These are phyloP conservation scores for Triplophysa tibetana DNA, from an alignment of 2,113 vertebrate species.

Conservation along the genomic window DNA sequence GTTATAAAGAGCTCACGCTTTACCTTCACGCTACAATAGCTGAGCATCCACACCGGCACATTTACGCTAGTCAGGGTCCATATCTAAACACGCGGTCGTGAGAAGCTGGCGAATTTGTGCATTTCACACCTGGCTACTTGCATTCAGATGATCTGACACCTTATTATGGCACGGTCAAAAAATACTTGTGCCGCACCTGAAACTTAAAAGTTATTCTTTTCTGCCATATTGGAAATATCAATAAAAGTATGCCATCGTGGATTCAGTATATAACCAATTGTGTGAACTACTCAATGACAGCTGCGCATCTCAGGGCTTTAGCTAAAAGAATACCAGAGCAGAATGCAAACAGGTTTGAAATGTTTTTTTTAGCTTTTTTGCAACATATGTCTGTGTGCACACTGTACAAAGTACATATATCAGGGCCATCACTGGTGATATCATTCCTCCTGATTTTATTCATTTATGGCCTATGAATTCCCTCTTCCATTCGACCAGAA, in stretches of 20 bases:
- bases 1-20: slow-evolving; percentile 20
- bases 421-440: too few relatives aligned
- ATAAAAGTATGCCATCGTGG: slow-evolving; percentile 12
- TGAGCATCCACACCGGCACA: not conserved
- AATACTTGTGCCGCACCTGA: not conserved
- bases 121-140: slow-evolving; percentile 30
- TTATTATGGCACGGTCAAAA: not conserved
- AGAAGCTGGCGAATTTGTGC: not conserved
- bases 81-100: not conserved
- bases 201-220: slow-evolving; percentile 8
- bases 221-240: not conserved
- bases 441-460: too few relatives aligned
- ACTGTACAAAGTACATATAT: slow-evolving; percentile 3
- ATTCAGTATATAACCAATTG: slow-evolving; percentile 23
- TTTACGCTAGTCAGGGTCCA: slow-evolving; percentile 22
- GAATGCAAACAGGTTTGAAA: slow-evolving; percentile 24
- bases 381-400: not conserved
- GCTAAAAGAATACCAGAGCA: not conserved
- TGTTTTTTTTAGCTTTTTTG: not conserved
- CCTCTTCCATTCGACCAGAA: too few relatives aligned
- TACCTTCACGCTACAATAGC: slow-evolving; percentile 40
- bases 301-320: not conserved
- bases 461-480: too few relatives aligned
- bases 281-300: slow-evolving; percentile 26
- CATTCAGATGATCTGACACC: slow-evolving; percentile 23